Evolutionary conservation across 2,797 vertebrate species (phyloP).

Genomic region (Falco biarmicus): DNA sequence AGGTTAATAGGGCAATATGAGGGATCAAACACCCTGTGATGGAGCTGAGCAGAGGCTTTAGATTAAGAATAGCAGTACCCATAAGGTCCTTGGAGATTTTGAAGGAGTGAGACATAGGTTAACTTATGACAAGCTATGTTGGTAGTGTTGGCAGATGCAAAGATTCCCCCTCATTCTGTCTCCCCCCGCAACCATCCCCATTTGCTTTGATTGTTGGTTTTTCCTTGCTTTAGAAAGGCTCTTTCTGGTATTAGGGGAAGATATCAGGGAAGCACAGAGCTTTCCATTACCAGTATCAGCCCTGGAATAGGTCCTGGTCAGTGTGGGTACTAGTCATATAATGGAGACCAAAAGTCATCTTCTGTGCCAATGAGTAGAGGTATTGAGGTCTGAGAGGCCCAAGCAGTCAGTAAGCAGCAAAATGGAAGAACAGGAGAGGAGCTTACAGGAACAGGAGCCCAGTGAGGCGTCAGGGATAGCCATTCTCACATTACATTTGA

Average conservation of each 20-base stretch:
- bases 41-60: neutral
- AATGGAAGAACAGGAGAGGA: neutral
- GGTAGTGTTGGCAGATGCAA: neutral
- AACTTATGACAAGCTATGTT: neutral
- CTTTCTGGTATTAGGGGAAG: neutral
- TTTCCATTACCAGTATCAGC: neutral
- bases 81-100: neutral
- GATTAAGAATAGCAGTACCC: neutral
- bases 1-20: neutral
- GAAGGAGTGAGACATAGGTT: neutral
- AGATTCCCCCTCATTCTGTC: neutral
- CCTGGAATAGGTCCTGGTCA: neutral
- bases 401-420: neutral
- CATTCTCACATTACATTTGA: neutral
- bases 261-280: neutral
- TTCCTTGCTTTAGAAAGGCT: neutral
- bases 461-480: neutral
- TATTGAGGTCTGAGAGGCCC: accelerated
- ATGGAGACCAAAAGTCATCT: neutral
- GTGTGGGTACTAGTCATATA: accelerated
- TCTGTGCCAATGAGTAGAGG: neutral
- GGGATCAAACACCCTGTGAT: neutral
- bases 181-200: accelerated
- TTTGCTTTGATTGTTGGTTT: neutral
- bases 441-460: neutral